Percentiles rank a stretch among this genome's conserved stretches.
Conservation (phyloP, 2,113 vertebrate species). For the Macroglossus sobrinus region DNA sequence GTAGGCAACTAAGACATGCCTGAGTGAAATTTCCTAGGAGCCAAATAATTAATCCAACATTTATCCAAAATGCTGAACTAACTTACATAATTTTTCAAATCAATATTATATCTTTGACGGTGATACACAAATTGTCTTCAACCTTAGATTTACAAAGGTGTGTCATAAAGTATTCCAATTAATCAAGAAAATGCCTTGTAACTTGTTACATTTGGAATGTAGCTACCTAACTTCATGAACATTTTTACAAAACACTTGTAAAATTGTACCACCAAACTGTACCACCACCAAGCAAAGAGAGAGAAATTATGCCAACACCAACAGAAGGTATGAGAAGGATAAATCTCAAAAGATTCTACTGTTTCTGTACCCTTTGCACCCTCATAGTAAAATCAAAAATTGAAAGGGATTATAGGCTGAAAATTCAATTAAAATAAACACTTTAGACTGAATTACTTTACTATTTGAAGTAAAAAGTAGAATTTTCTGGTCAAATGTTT, state of each 20-base stretch:
- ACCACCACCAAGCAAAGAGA: neutral
- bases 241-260: conserved; percentile 40
- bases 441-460: conserved; percentile 24
- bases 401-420: neutral
- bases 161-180: conserved; percentile 7
- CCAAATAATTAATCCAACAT: conserved; percentile 69
- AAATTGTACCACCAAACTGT: neutral
- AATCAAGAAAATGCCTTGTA: conserved; percentile 36
- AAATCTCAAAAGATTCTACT: neutral
- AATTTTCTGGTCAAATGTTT: conserved; percentile 9
- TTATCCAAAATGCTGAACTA: conserved; percentile 51
- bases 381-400: neutral
- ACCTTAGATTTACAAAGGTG: conserved; percentile 16
- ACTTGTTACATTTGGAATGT: conserved; percentile 24
- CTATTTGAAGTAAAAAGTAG: neutral
- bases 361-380: neutral
- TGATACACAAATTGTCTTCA: conserved; percentile 20
- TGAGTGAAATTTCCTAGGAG: conserved; percentile 62
- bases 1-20: conserved; percentile 38
- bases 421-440: conserved; percentile 39
- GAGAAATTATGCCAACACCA: neutral
- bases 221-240: conserved; percentile 8
- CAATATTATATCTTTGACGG: conserved; percentile 13
- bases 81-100: conserved; percentile 40
- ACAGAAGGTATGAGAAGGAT: neutral